These are phyloP conservation scores for Enteromius unitaeniatus DNA, from an alignment of 2,797 vertebrate genomes.

Conservation along the genomic window DNA sequence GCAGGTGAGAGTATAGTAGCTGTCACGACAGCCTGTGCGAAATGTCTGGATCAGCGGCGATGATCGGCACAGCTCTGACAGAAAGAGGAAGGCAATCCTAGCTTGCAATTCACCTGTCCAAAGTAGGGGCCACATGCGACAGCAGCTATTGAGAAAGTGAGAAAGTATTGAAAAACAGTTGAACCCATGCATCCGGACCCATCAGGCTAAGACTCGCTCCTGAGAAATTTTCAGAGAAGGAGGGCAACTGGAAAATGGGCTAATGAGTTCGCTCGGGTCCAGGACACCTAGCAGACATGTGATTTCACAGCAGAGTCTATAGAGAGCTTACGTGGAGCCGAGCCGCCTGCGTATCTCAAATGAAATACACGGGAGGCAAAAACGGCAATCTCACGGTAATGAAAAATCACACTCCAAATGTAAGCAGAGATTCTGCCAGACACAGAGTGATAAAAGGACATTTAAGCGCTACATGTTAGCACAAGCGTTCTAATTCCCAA, in stretches of 20 bases:
- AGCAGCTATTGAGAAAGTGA: conserved; percentile 25
- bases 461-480: conserved; percentile 36
- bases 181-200: conserved; percentile 17
- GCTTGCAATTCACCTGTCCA: conserved; percentile 29
- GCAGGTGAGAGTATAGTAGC: conserved; percentile 1
- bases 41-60: conserved; percentile 39
- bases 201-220: conserved; percentile 4
- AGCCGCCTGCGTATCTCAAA: neutral
- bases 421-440: conserved; percentile 27
- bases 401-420: conserved; percentile 16
- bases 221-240: neutral
- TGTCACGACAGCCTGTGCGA: conserved; percentile 8
- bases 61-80: conserved; percentile 29
- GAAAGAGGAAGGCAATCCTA: conserved; percentile 28
- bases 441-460: conserved; percentile 26
- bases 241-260: conserved; percentile 23
- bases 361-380: conserved; percentile 1
- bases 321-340: neutral
- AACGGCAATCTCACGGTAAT: conserved; percentile 34
- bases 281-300: conserved; percentile 17
- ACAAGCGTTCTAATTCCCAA: conserved; percentile 36
- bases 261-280: conserved; percentile 15
- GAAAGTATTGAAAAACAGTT: no score
- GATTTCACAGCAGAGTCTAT: conserved; percentile 9
- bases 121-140: conserved; percentile 15